Conservation (phyloP, 2,888 invertebrate genomes). For the Zaprionus obscuricornis region DNA sequence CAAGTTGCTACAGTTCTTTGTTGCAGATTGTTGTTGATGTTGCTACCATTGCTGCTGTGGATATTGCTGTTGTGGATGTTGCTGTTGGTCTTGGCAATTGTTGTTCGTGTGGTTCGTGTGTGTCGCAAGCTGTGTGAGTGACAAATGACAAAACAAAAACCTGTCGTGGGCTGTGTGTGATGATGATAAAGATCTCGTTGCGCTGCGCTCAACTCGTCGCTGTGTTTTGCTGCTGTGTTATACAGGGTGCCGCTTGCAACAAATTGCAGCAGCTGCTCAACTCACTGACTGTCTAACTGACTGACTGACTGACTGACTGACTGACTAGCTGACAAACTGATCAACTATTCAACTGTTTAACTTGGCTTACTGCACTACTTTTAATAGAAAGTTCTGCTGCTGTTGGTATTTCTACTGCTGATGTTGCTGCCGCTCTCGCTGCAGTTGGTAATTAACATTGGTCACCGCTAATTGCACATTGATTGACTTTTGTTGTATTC, state of each 20-base stretch:
- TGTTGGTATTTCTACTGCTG: too few relatives aligned
- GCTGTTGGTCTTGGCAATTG: constrained; percentile 34
- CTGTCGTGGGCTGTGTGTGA: constrained; percentile 81
- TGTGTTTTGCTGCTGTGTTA: constrained; percentile 26
- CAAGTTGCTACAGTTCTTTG: constrained; percentile 75
- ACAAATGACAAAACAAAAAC: constrained; percentile 83
- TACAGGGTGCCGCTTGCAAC: constrained; percentile 74
- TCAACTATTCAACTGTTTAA: constrained; percentile 5
- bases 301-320: constrained; percentile 14
- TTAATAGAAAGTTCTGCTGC: constrained; percentile 67
- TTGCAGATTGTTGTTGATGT: constrained; percentile 36
- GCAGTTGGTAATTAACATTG: constrained; percentile 62
- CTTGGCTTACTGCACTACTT: constrained; percentile 69
- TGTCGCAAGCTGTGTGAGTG: constrained; percentile 81
- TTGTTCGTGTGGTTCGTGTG: constrained; percentile 50
- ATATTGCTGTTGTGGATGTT: constrained; percentile 29
- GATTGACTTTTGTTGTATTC: constrained; percentile 66
- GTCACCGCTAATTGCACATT: constrained; percentile 68
- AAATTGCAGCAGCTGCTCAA: constrained; percentile 61
- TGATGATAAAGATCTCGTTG: constrained; percentile 72
- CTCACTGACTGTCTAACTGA: constrained; percentile 2
- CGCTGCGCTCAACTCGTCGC: constrained; percentile 20
- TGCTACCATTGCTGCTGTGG: constrained; percentile 36
- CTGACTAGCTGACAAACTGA: constrained; percentile 8
- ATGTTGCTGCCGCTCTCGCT: too few relatives aligned